Percentiles rank a stretch among this genome's conserved stretches.
phyloP scores from a whole-genome alignment of 2,113 vertebrate species.

The Rhinichthys klamathensis region DNA sequence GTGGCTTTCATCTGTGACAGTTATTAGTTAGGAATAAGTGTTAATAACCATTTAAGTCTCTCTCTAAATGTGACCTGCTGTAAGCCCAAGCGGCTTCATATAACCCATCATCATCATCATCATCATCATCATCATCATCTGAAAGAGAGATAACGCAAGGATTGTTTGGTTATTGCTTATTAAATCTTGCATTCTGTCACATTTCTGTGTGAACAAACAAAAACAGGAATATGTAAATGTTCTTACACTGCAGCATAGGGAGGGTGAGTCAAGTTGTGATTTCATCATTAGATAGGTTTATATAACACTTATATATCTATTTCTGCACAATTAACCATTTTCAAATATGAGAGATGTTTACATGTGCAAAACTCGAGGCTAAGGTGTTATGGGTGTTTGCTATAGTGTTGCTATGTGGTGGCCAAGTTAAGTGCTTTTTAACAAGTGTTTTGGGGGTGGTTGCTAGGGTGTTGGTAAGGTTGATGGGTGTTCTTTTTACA shows the following conservation, averaged over 20 bases:
- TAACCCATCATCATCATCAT: neutral
- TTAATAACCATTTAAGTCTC: neutral
- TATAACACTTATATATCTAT: neutral
- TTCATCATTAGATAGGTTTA: neutral
- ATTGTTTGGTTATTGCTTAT: neutral
- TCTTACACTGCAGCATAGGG: neutral
- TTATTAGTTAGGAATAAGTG: neutral
- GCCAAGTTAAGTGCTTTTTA: neutral
- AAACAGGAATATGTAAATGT: neutral
- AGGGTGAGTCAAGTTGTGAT: neutral
- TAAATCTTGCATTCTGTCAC: neutral
- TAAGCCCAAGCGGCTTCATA: neutral
- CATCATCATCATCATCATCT: neutral
- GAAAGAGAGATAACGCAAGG: neutral
- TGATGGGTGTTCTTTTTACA: too few relatives aligned
- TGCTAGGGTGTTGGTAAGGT: neutral
- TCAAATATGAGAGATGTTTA: neutral
- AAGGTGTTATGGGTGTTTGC: neutral
- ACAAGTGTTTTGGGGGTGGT: neutral
- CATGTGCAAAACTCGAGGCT: neutral
- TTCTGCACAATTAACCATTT: neutral
- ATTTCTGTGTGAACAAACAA: neutral
- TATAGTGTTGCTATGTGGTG: too few relatives aligned
- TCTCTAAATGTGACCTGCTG: neutral
- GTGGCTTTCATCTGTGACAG: conserved; percentile 3